Percentiles rank a stretch among this genome's conserved stretches.
These are phyloP conservation scores for Cygnus buccinator DNA, from an alignment of 2,113 vertebrate genomes.

Conservation along the genomic window DNA sequence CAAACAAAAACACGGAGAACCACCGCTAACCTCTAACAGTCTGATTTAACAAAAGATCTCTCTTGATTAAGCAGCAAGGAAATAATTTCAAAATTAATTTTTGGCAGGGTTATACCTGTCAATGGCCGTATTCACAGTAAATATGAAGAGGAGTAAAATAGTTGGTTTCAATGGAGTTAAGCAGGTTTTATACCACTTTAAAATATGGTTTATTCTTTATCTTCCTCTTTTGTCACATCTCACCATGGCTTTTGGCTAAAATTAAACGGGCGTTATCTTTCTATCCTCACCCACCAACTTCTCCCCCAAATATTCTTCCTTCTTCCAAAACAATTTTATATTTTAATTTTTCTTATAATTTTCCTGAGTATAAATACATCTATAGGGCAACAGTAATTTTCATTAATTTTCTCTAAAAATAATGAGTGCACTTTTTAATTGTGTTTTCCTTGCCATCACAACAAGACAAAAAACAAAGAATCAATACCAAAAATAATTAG, in stretches of 20 bases:
- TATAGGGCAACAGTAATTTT: not conserved
- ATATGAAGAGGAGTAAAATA: not conserved
- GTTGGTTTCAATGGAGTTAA: not conserved
- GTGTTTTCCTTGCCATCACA: not conserved
- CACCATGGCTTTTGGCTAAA: not conserved
- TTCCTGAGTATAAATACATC: not conserved
- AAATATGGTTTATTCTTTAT: fast-evolving
- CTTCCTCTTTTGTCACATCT: not conserved
- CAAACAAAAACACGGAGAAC: not conserved
- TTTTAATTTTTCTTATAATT: not conserved
- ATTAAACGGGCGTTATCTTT: not conserved
- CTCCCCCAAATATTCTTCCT: not conserved
- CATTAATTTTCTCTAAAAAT: not conserved
- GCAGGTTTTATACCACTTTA: not conserved
- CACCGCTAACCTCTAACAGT: not conserved
- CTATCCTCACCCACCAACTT: not conserved
- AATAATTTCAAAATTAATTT: not conserved
- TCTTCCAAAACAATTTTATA: not conserved
- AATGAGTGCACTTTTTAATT: fast-evolving
- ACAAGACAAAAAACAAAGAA: not conserved
- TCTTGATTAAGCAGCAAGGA: not conserved
- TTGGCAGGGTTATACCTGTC: not conserved
- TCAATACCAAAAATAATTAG: not conserved
- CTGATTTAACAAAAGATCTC: not conserved
- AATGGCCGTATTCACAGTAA: not conserved